Evolutionary conservation across 2,113 vertebrate species (phyloP).

Genomic region (Hylia prasina): DNA sequence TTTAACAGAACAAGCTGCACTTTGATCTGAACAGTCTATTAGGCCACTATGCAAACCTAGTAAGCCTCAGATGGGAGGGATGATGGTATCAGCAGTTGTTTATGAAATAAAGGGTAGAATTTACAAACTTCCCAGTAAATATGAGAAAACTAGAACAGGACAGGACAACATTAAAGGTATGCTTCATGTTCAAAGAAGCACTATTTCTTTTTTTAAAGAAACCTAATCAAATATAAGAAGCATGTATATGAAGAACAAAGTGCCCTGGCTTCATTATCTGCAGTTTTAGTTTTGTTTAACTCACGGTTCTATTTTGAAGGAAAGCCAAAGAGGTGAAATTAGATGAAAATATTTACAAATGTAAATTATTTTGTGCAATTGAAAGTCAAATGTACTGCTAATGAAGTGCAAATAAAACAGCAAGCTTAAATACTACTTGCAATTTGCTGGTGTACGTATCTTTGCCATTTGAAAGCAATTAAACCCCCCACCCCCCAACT

Average conservation of each 20-base stretch:
- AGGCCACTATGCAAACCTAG: background rate
- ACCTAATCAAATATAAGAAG: background rate
- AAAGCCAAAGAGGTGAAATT: background rate
- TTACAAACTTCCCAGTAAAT: background rate
- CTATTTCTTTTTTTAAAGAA: background rate
- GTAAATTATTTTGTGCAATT: background rate
- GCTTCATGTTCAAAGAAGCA: background rate
- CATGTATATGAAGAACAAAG: background rate
- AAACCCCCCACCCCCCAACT: background rate
- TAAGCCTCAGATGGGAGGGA: background rate
- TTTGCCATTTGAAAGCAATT: background rate
- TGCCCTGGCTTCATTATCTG: background rate
- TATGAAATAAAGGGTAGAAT: background rate
- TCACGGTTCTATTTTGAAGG: background rate
- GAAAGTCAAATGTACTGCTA: background rate
- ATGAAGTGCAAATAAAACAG: background rate
- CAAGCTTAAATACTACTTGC: background rate
- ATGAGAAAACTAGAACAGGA: background rate
- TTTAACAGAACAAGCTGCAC: background rate
- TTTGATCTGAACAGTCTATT: background rate
- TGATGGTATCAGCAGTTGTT: background rate
- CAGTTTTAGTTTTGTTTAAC: background rate
- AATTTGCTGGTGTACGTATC: background rate
- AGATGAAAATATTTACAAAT: background rate
- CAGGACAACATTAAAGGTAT: background rate